A percentile compares a stretch with the other conserved stretches of the same genome.
phyloP scores from a whole-genome alignment of 2,797 vertebrate genomes.

The Microctenopoma steveboyesi region DNA sequence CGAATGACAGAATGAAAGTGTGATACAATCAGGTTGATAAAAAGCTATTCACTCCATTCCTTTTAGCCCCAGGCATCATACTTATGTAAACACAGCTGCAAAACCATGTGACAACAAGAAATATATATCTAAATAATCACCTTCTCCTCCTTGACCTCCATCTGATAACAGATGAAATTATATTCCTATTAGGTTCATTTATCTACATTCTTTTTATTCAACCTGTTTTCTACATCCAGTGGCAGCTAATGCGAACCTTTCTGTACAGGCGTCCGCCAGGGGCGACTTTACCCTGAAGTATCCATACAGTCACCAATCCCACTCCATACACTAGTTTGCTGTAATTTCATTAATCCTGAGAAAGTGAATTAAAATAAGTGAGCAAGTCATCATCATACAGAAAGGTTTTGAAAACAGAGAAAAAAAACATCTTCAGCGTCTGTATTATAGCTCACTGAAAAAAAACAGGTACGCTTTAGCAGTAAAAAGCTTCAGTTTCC shows the following conservation, averaged over 20 bases:
- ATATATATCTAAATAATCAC: conserved; percentile 65
- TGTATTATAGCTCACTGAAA: conserved; percentile 87
- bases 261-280: conserved; percentile 33
- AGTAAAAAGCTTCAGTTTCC: conserved; percentile 81
- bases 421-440: conserved; percentile 81
- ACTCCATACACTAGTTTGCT: conserved; percentile 70
- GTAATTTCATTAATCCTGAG: conserved; percentile 92
- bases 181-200: conserved; percentile 57
- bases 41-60: conserved; percentile 41
- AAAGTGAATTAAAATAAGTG: conserved; percentile 89
- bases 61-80: conserved; percentile 36
- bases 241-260: conserved; percentile 68
- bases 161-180: conserved; percentile 31
- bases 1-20: conserved; percentile 20
- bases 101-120: conserved; percentile 39
- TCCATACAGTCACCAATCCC: conserved; percentile 41
- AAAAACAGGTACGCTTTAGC: conserved; percentile 81
- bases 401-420: conserved; percentile 67
- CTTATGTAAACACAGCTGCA: conserved; percentile 47
- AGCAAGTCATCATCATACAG: conserved; percentile 85
- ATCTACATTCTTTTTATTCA: conserved; percentile 43
- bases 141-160: conserved; percentile 13
- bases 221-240: conserved; percentile 39
- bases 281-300: conserved; percentile 40
- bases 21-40: conserved; percentile 65